phyloP scores from a whole-genome alignment of 2,888 invertebrate genomes.

The Lithophane ornitopus region DNA sequence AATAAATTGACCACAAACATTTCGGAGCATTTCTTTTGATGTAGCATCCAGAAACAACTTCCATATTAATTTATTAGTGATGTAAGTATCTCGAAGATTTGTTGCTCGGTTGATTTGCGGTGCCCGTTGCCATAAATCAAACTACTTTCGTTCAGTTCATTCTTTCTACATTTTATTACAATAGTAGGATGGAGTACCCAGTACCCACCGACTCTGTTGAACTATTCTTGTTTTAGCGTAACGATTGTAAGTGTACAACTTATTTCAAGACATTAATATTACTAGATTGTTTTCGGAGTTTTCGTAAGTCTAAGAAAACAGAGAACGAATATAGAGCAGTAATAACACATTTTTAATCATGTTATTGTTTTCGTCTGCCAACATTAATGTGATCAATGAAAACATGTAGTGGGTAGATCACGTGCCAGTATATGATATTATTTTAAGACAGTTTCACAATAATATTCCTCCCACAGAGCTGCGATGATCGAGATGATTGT shows the following conservation, averaged over 20 bases:
- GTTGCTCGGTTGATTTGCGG: conserved; percentile 70
- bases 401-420: conserved; percentile 57
- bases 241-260: conserved; percentile 40
- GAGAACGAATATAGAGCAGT: conserved; percentile 33
- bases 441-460: conserved; percentile 60
- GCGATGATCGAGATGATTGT: conserved; percentile 61
- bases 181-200: conserved; percentile 27
- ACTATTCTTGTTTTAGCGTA: conserved; percentile 49
- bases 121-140: conserved; percentile 65
- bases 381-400: conserved; percentile 54
- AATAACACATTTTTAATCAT: conserved; percentile 50
- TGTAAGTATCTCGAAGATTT: conserved; percentile 71
- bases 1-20: conserved; percentile 89
- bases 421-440: conserved; percentile 51
- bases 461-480: conserved; percentile 53
- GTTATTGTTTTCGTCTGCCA: conserved; percentile 56
- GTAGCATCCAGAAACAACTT: conserved; percentile 73
- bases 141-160: conserved; percentile 52
- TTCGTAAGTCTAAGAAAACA: conserved; percentile 39
- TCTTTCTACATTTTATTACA: conserved; percentile 58
- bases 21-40: conserved; percentile 85
- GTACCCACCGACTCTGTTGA: conserved; percentile 5
- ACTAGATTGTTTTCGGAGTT: conserved; percentile 30
- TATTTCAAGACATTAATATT: conserved; percentile 45
- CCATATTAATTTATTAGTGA: conserved; percentile 79